A percentile compares a stretch with the other conserved stretches of the same genome.
Conservation (phyloP, 1,140 invertebrate genomes). For the Drosophila dunni region DNA sequence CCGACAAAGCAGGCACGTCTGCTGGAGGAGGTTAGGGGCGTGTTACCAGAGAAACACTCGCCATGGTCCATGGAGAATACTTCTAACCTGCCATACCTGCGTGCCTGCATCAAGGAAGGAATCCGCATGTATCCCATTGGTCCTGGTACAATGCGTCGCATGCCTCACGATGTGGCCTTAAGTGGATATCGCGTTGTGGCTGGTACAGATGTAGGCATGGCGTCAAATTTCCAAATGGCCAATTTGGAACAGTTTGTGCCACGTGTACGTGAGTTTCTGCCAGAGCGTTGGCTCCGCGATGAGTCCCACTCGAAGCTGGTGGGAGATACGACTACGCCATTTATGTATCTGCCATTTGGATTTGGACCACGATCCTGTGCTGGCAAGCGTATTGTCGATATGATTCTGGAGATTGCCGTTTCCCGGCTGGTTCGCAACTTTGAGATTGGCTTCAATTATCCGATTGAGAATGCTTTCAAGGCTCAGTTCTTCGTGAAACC, state of each 20-base stretch:
- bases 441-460: conserved; percentile 85
- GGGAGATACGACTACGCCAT: conserved; percentile 86
- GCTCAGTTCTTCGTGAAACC: conserved; percentile 68
- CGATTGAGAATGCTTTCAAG: conserved; percentile 72
- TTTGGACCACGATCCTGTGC: conserved; percentile 87
- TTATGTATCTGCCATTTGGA: conserved; percentile 87
- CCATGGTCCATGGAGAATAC: conserved; percentile 86
- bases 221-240: conserved; percentile 84
- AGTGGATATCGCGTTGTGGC: conserved; percentile 87
- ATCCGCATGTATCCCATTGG: conserved; percentile 86
- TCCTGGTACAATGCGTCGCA: conserved; percentile 85
- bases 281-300: conserved; percentile 86
- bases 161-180: conserved; percentile 86
- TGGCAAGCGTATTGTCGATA: conserved; percentile 88
- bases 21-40: conserved; percentile 87
- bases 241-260: conserved; percentile 85
- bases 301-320: conserved; percentile 61
- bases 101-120: conserved; percentile 88
- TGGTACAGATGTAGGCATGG: conserved; percentile 86
- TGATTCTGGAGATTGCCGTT: conserved; percentile 88
- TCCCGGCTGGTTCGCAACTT: conserved; percentile 87
- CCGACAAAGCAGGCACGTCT: conserved; percentile 88
- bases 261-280: conserved; percentile 86
- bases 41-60: conserved; percentile 85
- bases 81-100: conserved; percentile 87